phyloP scores from a whole-genome alignment of 1,140 invertebrate genomes.

The Meloidogyne floridensis region DNA sequence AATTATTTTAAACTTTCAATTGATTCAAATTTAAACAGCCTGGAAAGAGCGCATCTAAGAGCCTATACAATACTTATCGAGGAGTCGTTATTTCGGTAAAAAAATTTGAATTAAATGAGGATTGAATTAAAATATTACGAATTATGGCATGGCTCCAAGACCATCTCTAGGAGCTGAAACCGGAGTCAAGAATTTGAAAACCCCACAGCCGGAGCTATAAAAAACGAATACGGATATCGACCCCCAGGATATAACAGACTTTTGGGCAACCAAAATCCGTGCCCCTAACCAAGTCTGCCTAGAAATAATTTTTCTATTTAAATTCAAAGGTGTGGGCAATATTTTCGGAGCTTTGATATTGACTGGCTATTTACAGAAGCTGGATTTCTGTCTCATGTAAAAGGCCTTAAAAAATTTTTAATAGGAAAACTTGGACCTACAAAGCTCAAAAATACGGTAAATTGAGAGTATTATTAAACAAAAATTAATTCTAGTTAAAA shows the following conservation, averaged over 20 bases:
- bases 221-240: too few relatives aligned
- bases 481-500: constrained; percentile 31
- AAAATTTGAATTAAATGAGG: too few relatives aligned
- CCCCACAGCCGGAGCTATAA: too few relatives aligned
- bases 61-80: constrained; percentile 91
- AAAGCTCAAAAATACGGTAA: constrained; percentile 12
- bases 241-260: too few relatives aligned
- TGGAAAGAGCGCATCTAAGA: constrained; percentile 83
- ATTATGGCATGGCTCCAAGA: too few relatives aligned
- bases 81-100: constrained; percentile 75
- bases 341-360: constrained; percentile 40
- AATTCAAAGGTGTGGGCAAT: constrained; percentile 21
- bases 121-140: too few relatives aligned
- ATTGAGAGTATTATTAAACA: neutral
- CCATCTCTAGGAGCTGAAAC: too few relatives aligned
- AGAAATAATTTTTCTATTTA: too few relatives aligned
- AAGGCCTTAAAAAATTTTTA: constrained; percentile 44
- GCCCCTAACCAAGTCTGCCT: too few relatives aligned
- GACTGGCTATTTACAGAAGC: constrained; percentile 43
- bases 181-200: too few relatives aligned
- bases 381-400: constrained; percentile 33
- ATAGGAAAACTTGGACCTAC: constrained; percentile 39
- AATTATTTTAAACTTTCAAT: constrained; percentile 83
- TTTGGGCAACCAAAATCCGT: too few relatives aligned
- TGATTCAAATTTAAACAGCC: constrained; percentile 77